phyloP scores from a whole-genome alignment of 2,888 invertebrate species.

The Andrena haemorrhoa region DNA sequence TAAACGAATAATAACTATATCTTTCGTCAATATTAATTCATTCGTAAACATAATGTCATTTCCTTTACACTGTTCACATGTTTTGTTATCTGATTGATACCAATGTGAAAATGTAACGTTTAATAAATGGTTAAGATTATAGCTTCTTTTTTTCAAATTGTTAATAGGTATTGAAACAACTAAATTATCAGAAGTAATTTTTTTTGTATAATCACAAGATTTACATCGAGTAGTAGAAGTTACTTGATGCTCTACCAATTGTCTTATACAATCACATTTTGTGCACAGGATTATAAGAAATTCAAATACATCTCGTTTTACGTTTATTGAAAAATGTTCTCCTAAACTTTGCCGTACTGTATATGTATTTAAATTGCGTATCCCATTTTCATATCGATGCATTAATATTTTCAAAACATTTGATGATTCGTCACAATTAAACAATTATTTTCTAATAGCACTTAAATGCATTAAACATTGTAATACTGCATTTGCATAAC shows the following conservation, averaged over 20 bases:
- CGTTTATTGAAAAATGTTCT: background rate
- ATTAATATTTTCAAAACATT: too few species aligned
- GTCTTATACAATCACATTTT: conserved; percentile 4
- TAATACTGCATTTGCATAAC: background rate
- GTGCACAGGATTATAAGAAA: conserved; percentile 6
- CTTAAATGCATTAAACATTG: background rate
- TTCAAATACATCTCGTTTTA: conserved; percentile 3
- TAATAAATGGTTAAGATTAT: conserved; percentile 9
- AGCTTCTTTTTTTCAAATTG: background rate
- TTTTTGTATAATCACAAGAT: conserved; percentile 13
- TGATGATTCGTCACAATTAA: too few species aligned
- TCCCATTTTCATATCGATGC: too few species aligned
- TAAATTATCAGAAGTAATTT: conserved; percentile 4
- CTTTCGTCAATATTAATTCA: background rate
- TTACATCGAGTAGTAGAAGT: conserved; percentile 5
- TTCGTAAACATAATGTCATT: background rate
- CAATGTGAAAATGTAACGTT: background rate
- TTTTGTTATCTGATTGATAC: too few species aligned
- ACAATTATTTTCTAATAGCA: too few species aligned
- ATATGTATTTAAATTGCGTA: too few species aligned
- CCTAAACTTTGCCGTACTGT: too few species aligned
- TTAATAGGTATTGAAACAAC: conserved; percentile 8
- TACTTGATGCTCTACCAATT: conserved; percentile 5
- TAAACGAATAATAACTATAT: conserved; percentile 10
- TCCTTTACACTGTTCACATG: too few species aligned